Conservation (phyloP, 2,113 vertebrate species). For the Microcebus griseorufus region DNA sequence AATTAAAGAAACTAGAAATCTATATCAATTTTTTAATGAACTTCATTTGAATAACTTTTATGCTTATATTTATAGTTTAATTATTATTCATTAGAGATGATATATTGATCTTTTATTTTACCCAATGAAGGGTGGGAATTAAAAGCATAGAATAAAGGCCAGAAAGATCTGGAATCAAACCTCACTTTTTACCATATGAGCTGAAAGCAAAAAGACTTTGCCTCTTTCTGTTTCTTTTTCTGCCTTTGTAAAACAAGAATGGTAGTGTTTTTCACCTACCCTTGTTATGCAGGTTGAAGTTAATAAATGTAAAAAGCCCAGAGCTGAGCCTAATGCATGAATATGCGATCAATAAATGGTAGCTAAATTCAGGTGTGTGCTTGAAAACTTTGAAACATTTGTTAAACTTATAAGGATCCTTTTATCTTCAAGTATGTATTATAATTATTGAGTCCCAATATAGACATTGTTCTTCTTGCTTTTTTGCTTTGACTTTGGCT, state of each 20-base stretch:
- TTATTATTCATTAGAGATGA: not conserved
- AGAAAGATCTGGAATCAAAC: not conserved
- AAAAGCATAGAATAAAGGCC: not conserved
- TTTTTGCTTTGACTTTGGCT: not conserved
- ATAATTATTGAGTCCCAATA: not conserved
- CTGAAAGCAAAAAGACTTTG: not conserved
- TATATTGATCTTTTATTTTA: not conserved
- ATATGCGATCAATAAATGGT: not conserved
- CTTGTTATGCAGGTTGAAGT: not conserved
- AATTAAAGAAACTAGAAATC: not conserved
- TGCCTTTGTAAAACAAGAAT: not conserved
- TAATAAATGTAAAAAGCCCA: not conserved
- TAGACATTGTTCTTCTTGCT: not conserved
- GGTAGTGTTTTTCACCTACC: not conserved
- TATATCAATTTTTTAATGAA: not conserved
- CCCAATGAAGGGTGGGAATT: not conserved
- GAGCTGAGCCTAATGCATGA: not conserved
- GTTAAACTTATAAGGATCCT: not conserved
- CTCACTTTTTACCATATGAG: not conserved
- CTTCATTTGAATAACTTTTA: not conserved
- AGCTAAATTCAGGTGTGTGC: not conserved
- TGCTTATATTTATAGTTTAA: not conserved
- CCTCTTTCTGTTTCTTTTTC: not conserved
- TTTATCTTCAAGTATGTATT: constrained; percentile 29
- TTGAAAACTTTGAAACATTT: constrained; percentile 28